Percentiles rank a stretch among this genome's conserved stretches.
These are phyloP conservation scores for Baryphthengus martii DNA, from an alignment of 2,113 vertebrate species.

Conservation along the genomic window DNA sequence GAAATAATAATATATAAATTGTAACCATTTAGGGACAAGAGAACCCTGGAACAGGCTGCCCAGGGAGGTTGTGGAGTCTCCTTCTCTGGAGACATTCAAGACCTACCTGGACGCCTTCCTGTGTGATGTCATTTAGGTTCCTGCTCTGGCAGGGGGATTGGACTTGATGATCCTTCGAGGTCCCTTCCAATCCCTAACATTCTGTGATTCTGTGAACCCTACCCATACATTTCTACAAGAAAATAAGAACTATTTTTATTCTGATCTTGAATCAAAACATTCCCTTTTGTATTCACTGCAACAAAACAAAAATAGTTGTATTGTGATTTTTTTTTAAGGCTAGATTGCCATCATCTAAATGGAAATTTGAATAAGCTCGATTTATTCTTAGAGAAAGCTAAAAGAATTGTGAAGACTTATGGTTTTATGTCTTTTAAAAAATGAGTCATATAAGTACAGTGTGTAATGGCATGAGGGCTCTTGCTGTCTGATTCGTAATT, in stretches of 20 bases:
- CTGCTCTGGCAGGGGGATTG: too few relatives aligned
- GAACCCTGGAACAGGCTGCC: too few relatives aligned
- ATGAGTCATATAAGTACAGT: background rate
- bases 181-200: too few relatives aligned
- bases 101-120: too few relatives aligned
- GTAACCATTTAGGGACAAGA: background rate
- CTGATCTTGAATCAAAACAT: background rate
- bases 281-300: background rate
- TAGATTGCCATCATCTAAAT: background rate
- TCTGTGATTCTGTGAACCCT: too few relatives aligned
- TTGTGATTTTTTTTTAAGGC: background rate
- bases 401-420: background rate
- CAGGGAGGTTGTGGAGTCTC: too few relatives aligned
- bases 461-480: background rate
- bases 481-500: background rate
- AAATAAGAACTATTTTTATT: background rate
- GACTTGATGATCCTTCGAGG: too few relatives aligned
- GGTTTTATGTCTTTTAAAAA: background rate
- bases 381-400: background rate
- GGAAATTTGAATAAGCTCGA: background rate
- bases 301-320: background rate
- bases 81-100: too few relatives aligned
- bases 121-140: too few relatives aligned
- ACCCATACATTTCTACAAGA: background rate
- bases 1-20: background rate